Base-by-base conservation (phyloP, 2,797 vertebrate genomes). In the Graptemys geographica region DNA sequence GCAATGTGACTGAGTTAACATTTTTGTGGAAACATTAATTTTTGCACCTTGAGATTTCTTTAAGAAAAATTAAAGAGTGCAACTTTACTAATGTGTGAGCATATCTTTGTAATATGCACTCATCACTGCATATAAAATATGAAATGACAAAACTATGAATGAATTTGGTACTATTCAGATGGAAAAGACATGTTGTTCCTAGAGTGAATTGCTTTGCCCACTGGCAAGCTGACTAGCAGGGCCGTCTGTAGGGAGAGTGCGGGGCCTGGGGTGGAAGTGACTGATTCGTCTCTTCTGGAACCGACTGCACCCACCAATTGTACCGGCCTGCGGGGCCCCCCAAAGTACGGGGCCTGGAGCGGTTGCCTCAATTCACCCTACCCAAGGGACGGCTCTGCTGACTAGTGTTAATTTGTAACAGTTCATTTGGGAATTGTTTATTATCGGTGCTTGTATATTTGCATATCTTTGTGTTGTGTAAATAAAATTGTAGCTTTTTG, bases 381-480 rank as follows among this genome's bases (percentile, higher is more conserved):
- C 55, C 23, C 23, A 55, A 25, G 55, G 23, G 55, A 55, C 4
- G 4, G 55, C 27, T 12, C 6, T 31, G 13, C 13, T 33, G 95
- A 96, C 94, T 81, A 56, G 84, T 88, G 84, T 94, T 96, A 95
- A 94, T 94, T 92, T 94, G 92, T 89, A 93, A 95, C 94, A 87
- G 79, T 94, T 89, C 93, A 93, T 93, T 94, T 95, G 90, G 95
- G 96, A 95, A 97, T 91, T 88, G 87, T 94, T 92, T 88, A 83
- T 95, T 89, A 96, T 96, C 92, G 94, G 95, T 94, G 81, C 76
- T 81, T 86, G 16, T 80, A 94, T 87, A 96, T 97, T 96, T 96
- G 57, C 93, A 95, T 94, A 93, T 87, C 23, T 53, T 62, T 59
- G 41, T 78, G 72, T 85, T 89, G 81, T 95, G 81, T 93, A 94